These are phyloP conservation scores for Salvator merianae DNA, from an alignment of 2,113 vertebrate species.

Conservation along the genomic window DNA sequence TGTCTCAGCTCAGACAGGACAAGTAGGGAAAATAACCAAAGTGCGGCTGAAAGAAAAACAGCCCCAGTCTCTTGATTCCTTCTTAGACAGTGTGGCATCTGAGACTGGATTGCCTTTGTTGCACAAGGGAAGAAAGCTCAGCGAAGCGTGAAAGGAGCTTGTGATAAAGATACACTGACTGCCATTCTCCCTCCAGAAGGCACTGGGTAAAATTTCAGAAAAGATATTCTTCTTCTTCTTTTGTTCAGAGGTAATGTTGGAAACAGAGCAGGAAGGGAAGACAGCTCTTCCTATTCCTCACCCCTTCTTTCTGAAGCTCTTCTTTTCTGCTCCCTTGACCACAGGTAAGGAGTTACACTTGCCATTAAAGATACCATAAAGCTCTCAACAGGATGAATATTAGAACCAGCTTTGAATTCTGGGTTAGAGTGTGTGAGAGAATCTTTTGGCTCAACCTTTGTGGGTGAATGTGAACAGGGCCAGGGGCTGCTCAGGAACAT, in stretches of 20 bases:
- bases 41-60: conserved; percentile 50
- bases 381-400: no score
- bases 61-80: conserved; percentile 31
- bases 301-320: conserved; percentile 12
- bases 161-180: conserved; percentile 66
- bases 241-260: conserved; percentile 27
- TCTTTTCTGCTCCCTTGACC: conserved; percentile 29
- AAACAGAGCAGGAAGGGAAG: not conserved
- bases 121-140: conserved; percentile 35
- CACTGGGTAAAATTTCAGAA: conserved; percentile 39
- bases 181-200: conserved; percentile 53
- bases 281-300: not conserved
- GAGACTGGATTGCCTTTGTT: conserved; percentile 46
- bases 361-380: not conserved
- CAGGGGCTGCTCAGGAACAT: no score
- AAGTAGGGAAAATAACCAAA: conserved; percentile 24
- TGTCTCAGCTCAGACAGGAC: conserved; percentile 16
- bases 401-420: not conserved
- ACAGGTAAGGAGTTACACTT: not conserved
- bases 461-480: no score
- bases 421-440: no score
- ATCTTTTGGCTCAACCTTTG: no score
- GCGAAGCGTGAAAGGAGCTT: conserved; percentile 63
- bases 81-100: conserved; percentile 57
- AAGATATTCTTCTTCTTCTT: conserved; percentile 35